A percentile compares a stretch with the other conserved stretches of the same genome.
Evolutionary conservation across 1,140 invertebrate genomes (phyloP).

Genomic region (Drosophila dunni): DNA sequence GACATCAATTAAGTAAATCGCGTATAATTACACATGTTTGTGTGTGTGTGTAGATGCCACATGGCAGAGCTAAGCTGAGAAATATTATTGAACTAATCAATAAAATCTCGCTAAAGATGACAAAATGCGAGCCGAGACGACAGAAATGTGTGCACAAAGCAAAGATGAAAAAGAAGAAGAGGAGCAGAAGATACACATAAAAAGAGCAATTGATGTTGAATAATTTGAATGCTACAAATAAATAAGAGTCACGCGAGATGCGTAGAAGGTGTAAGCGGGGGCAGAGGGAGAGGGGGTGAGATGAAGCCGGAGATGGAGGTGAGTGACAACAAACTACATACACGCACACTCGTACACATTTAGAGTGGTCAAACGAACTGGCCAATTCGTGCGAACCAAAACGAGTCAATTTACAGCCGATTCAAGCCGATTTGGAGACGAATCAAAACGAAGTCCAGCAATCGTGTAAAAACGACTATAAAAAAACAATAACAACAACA

Average conservation of each 20-base stretch:
- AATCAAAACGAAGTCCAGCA: constrained; percentile 33
- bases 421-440: constrained; percentile 21
- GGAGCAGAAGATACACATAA: background rate
- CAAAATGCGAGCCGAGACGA: constrained; percentile 46
- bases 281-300: background rate
- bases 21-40: constrained; percentile 61
- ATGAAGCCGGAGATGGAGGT: constrained; percentile 32
- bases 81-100: constrained; percentile 66
- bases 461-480: constrained; percentile 34
- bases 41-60: background rate
- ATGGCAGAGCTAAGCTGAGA: constrained; percentile 13
- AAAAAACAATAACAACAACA: constrained; percentile 15
- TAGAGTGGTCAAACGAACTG: constrained; percentile 32
- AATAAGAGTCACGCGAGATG: constrained; percentile 58
- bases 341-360: constrained; percentile 27
- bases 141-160: constrained; percentile 21
- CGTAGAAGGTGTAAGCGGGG: constrained; percentile 16
- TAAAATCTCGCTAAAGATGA: constrained; percentile 65
- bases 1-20: constrained; percentile 78
- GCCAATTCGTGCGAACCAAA: constrained; percentile 39
- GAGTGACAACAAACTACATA: constrained; percentile 34
- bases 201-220: constrained; percentile 37
- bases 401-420: constrained; percentile 15
- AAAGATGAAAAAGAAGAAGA: constrained; percentile 11
- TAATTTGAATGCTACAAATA: constrained; percentile 49